Percentiles rank a stretch among this genome's conserved stretches.
Conservation (phyloP, 2,797 vertebrate species). For the Sebastes elongatus region DNA sequence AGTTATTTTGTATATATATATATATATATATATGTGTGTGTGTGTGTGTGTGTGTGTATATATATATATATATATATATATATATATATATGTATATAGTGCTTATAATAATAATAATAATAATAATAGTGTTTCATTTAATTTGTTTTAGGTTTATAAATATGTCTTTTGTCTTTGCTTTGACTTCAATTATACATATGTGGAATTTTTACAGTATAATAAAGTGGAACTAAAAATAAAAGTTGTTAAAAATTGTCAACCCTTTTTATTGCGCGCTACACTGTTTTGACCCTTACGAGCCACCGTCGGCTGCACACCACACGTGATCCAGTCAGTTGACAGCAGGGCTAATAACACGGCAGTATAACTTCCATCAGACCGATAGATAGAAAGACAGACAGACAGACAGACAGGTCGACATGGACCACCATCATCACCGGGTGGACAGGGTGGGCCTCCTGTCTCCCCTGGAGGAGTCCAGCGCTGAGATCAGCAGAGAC, state of each 20-base stretch:
- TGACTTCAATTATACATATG: neutral
- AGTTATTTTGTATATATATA: too few species aligned
- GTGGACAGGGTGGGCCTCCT: constrained; percentile 79
- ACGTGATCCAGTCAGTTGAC: constrained; percentile 77
- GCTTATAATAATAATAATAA: too few species aligned
- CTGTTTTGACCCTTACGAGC: constrained; percentile 38
- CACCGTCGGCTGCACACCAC: constrained; percentile 46
- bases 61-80: too few species aligned
- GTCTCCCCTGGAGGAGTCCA: constrained; percentile 81
- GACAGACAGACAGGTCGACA: too few species aligned
- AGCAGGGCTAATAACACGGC: constrained; percentile 64
- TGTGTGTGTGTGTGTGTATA: too few species aligned
- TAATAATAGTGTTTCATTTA: neutral
- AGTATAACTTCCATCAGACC: neutral
- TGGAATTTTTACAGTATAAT: neutral
- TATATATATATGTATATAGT: too few species aligned
- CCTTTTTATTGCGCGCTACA: neutral
- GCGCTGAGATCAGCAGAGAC: constrained; percentile 84
- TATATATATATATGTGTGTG: too few species aligned
- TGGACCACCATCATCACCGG: constrained; percentile 59
- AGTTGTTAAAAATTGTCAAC: neutral
- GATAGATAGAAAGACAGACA: too few species aligned
- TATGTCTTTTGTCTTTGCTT: neutral
- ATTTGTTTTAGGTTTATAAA: neutral
- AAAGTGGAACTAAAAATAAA: neutral